Percentiles rank a stretch among this genome's conserved stretches.
Evolutionary conservation across 2,797 vertebrate species (phyloP).

Genomic region (Danio aesculapii): DNA sequence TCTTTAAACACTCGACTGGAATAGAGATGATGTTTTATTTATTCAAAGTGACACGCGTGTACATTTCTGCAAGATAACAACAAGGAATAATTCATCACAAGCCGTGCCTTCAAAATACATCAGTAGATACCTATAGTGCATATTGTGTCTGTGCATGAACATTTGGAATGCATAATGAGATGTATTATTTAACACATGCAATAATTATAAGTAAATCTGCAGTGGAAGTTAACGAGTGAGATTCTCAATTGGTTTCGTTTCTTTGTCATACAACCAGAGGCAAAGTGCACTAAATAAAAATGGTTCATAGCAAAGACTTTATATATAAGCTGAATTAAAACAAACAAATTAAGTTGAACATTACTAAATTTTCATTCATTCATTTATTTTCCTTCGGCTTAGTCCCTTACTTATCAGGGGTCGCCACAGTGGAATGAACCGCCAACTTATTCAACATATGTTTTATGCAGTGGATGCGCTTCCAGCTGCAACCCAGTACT

Average conservation of each 20-base stretch:
- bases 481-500: too few relatives aligned
- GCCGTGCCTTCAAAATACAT: constrained; percentile 74
- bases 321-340: too few relatives aligned
- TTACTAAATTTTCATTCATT: too few relatives aligned
- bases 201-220: constrained; percentile 52
- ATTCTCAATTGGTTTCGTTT: not conserved
- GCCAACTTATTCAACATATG: too few relatives aligned
- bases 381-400: too few relatives aligned
- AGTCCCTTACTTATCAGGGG: too few relatives aligned
- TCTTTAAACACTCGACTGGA: constrained; percentile 66
- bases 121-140: constrained; percentile 74
- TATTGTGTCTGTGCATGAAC: constrained; percentile 12
- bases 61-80: constrained; percentile 74
- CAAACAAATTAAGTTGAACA: too few relatives aligned
- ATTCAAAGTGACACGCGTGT: constrained; percentile 79
- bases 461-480: too few relatives aligned
- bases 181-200: not conserved
- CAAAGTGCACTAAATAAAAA: too few relatives aligned
- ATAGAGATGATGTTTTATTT: constrained; percentile 72
- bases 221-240: not conserved
- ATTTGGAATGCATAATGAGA: not conserved
- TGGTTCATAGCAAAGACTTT: too few relatives aligned
- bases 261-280: too few relatives aligned
- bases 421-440: too few relatives aligned
- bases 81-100: constrained; percentile 79